A percentile compares a stretch with the other conserved stretches of the same genome.
Evolutionary conservation across 2,797 vertebrate species (phyloP).

Genomic region (Gorsachius magnificus): DNA sequence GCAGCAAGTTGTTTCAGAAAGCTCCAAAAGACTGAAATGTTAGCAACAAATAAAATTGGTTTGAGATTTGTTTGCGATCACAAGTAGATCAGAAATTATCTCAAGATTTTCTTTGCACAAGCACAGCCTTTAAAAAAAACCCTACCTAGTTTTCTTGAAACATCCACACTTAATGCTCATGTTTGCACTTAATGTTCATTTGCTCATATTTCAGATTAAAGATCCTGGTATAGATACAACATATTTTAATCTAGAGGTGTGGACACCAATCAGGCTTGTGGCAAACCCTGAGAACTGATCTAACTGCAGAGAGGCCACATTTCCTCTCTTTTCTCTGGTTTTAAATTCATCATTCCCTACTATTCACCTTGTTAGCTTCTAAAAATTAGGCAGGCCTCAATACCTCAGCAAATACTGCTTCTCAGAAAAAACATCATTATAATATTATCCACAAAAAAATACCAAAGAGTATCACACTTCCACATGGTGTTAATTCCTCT

Average conservation of each 20-base stretch:
- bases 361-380: not conserved
- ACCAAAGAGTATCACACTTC: accelerated
- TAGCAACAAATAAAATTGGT: not conserved
- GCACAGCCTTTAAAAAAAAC: not conserved
- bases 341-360: not conserved
- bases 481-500: accelerated
- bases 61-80: not conserved
- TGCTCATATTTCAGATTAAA: not conserved
- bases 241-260: not conserved
- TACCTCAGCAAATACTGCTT: not conserved
- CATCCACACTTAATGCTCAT: not conserved
- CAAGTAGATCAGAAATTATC: not conserved
- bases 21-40: not conserved
- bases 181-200: not conserved
- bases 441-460: not conserved
- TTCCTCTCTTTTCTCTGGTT: not conserved
- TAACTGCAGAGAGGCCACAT: not conserved
- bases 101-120: not conserved
- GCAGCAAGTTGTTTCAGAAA: not conserved
- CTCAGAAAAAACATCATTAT: not conserved
- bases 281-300: not conserved
- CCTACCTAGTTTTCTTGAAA: not conserved
- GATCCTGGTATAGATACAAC: not conserved
- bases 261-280: accelerated
- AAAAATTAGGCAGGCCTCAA: not conserved